Conservation (phyloP, 35 echinoderm and acorn worm species). For the Anneissia japonica region DNA sequence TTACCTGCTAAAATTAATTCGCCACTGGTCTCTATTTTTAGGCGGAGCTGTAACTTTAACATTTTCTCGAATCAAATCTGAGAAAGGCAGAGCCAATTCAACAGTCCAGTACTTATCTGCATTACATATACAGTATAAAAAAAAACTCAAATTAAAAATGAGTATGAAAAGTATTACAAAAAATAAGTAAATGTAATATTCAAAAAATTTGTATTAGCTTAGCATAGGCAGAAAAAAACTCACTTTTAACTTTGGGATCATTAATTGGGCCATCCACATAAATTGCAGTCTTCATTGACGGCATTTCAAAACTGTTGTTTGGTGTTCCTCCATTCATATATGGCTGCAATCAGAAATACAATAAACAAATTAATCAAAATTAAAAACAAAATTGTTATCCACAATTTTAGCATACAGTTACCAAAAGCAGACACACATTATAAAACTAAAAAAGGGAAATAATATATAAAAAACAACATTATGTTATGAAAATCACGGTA, state of each 20-base stretch:
- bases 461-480: too few species aligned
- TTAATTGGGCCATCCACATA: constrained; percentile 78
- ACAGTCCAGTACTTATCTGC: constrained; percentile 76
- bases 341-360: constrained; percentile 36
- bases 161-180: too few species aligned
- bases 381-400: too few species aligned
- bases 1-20: constrained; percentile 83
- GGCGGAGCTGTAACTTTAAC: constrained; percentile 55
- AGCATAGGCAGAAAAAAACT: not conserved
- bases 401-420: too few species aligned
- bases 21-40: constrained; percentile 63
- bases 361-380: too few species aligned
- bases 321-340: constrained; percentile 68
- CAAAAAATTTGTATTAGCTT: not conserved
- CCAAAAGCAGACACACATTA: too few species aligned
- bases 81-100: constrained; percentile 57
- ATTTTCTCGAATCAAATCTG: constrained; percentile 46
- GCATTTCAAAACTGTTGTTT: constrained; percentile 82
- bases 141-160: too few species aligned
- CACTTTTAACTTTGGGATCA: constrained; percentile 42
- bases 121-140: not conserved
- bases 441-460: too few species aligned
- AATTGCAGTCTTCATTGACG: constrained; percentile 50
- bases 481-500: too few species aligned
- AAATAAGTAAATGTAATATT: too few species aligned